A percentile compares a stretch with the other conserved stretches of the same genome.
Conservation (phyloP, 2,113 vertebrate species). For the Dolichotis patagonum region DNA sequence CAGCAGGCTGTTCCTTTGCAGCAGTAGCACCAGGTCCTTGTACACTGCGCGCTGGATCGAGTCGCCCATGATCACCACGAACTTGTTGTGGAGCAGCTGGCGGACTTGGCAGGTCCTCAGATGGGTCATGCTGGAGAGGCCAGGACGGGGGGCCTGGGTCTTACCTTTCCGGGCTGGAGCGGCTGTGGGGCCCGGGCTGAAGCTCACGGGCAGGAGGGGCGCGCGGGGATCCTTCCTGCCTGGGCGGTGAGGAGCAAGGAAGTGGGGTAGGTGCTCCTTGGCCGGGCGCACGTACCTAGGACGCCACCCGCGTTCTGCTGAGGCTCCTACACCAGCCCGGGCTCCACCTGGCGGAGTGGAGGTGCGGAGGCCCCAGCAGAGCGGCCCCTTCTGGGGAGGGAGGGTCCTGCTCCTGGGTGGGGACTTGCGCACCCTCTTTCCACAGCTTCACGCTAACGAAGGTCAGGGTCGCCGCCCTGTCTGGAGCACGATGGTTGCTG, state of each 20-base stretch:
- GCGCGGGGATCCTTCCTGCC: rapidly evolving
- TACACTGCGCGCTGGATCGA: constrained; percentile 89
- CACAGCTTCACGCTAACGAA: rapidly evolving
- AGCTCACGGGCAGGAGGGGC: rapidly evolving
- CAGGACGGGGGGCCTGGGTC: rapidly evolving
- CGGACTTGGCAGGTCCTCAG: constrained; percentile 62
- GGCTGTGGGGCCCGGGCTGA: rapidly evolving
- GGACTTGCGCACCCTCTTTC: no score
- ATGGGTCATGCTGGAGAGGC: not conserved
- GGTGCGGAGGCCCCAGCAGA: rapidly evolving
- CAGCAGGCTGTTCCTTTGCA: constrained; percentile 86
- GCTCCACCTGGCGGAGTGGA: constrained; percentile 42
- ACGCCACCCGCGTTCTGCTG: not conserved
- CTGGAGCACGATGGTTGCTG: not conserved
- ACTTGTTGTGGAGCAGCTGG: constrained; percentile 90
- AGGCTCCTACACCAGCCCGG: not conserved
- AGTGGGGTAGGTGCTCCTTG: not conserved
- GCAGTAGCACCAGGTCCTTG: constrained; percentile 89
- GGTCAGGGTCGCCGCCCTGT: rapidly evolving
- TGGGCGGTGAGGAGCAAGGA: not conserved
- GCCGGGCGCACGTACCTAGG: not conserved
- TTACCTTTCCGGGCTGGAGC: not conserved
- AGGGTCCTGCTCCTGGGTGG: not conserved
- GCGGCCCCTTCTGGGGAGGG: rapidly evolving
- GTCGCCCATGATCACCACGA: constrained; percentile 87